Base-by-base conservation (phyloP, 2,888 invertebrate genomes). In the Nomada ferruginata region DNA sequence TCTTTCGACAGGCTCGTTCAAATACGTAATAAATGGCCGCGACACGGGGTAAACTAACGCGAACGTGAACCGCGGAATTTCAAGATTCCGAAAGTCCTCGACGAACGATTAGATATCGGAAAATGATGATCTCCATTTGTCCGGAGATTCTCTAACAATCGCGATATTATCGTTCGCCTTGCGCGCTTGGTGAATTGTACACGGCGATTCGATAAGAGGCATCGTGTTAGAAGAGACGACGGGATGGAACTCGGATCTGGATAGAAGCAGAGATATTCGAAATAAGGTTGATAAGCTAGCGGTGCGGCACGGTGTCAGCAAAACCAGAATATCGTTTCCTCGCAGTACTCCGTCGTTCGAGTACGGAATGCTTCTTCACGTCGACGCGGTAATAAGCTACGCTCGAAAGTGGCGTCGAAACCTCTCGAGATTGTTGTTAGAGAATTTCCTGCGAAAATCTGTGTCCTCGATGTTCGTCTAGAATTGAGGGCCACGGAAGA, bases 371-470 rank as follows among this genome's bases (percentile, higher is more conserved):
- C 50, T 71, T 55, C 29, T 77, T 79, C 71, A 29, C 71, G 57
- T 66, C 26, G 71, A 60, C 50, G 50, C 47, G 55, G 60, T 77
- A 78, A 80, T 78, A 80, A 70, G 77, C 26, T 23, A 23, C 65
- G 47, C 60, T 60, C 23, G 77, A 65, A 59, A n/a, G 50, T 53
- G 50, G 20, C 44, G 64, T 73, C 42, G 74, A 59, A 64, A 26
- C 26, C 53, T n/a, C 70, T 71, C 52, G 65, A 59, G 63, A 72
- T 79, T 60, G 53, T 71, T 66, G 60, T 52, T n/a, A 23, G 42
- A 26, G 79, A 61, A 68, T 63, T 52, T 59, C n/a, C 15, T n/a
- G 44, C 23, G 15, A 65, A 65, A 65, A 36, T 42, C 13, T 20
- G 52, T 50, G 63, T 61, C 61, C 47, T 61, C 42, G 26, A 13